A percentile compares a stretch with the other conserved stretches of the same genome.
Evolutionary conservation across 2,113 vertebrate species (phyloP).

Genomic region (Sturnus vulgaris): DNA sequence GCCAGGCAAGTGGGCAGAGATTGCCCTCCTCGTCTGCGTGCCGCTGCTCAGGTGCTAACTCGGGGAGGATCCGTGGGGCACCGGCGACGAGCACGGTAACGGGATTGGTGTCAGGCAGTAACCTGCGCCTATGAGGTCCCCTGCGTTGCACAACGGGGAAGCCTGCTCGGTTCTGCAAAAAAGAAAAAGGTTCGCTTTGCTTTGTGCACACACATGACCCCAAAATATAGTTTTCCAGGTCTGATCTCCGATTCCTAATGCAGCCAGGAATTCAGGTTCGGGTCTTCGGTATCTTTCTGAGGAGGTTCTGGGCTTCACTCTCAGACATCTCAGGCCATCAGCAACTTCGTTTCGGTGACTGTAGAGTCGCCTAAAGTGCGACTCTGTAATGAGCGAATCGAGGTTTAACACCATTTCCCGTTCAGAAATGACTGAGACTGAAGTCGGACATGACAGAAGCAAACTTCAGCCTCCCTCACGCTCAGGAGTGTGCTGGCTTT

Average conservation of each 20-base stretch:
- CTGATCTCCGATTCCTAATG: not conserved
- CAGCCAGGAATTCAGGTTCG: not conserved
- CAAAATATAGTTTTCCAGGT: not conserved
- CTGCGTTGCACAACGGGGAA: not conserved
- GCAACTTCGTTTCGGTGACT: not conserved
- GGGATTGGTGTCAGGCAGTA: not conserved
- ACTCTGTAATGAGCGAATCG: not conserved
- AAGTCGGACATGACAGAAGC: not conserved
- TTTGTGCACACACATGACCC: not conserved
- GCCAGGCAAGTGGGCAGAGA: not conserved
- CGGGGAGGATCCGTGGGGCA: not conserved
- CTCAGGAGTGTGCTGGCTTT: not conserved
- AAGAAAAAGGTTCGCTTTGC: not conserved
- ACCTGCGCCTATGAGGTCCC: not conserved
- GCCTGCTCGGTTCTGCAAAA: not conserved
- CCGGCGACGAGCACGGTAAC: not conserved
- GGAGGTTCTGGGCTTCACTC: not conserved
- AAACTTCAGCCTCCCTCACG: not conserved
- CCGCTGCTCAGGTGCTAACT: not conserved
- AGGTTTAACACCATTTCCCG: not conserved
- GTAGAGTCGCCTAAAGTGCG: not conserved
- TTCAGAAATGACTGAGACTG: not conserved
- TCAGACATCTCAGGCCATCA: not conserved
- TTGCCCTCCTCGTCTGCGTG: not conserved
- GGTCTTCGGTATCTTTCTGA: not conserved